phyloP scores from a whole-genome alignment of 2,888 invertebrate species.

The Diabrotica balteata region DNA sequence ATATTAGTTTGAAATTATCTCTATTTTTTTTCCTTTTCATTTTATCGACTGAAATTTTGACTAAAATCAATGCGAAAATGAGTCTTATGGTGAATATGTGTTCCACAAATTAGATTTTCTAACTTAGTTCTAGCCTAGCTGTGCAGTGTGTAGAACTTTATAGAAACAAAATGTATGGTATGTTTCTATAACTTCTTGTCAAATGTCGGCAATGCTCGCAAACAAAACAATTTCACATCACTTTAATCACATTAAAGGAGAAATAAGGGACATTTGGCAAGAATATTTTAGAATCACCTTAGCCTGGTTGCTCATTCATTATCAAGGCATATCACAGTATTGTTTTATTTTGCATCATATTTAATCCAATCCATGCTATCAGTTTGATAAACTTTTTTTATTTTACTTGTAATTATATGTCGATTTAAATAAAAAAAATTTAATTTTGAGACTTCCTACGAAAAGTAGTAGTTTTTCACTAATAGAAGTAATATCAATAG shows the following conservation, averaged over 20 bases:
- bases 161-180: background rate
- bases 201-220: too few species aligned
- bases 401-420: too few species aligned
- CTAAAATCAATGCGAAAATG: slow-evolving; percentile 31
- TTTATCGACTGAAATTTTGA: slow-evolving; percentile 39
- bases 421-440: too few species aligned
- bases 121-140: slow-evolving; percentile 26
- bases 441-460: too few species aligned
- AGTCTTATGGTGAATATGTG: slow-evolving; percentile 43
- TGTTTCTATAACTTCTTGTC: too few species aligned
- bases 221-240: too few species aligned
- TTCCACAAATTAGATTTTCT: slow-evolving; percentile 37
- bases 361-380: background rate
- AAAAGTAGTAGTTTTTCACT: too few species aligned
- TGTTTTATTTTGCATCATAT: slow-evolving; percentile 25
- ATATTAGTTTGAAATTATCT: slow-evolving; percentile 24
- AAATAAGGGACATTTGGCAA: too few species aligned
- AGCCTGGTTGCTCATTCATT: slow-evolving; percentile 36
- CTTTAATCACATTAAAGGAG: too few species aligned
- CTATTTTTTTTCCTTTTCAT: slow-evolving; percentile 32
- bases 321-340: slow-evolving; percentile 37
- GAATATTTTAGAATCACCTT: background rate
- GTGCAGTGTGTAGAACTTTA: slow-evolving; percentile 4
- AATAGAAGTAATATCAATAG: too few species aligned
- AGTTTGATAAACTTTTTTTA: too few species aligned